A percentile compares a stretch with the other conserved stretches of the same genome.
These are phyloP conservation scores for Frankliniella intonsa DNA, from an alignment of 2,888 invertebrate genomes.

Conservation along the genomic window DNA sequence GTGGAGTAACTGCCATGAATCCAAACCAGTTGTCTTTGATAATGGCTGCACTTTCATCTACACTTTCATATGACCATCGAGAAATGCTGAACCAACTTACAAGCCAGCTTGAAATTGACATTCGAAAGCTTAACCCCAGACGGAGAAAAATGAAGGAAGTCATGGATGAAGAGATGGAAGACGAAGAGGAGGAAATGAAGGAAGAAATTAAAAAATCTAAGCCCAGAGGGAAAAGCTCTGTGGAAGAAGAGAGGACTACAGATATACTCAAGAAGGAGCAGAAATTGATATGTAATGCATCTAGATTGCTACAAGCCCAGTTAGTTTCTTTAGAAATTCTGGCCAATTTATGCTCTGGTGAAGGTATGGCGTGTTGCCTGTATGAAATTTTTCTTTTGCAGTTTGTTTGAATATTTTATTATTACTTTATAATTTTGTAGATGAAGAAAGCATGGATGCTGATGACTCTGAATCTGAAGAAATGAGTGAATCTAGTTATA, in stretches of 20 bases:
- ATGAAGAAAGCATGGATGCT: constrained; percentile 43
- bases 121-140: neutral
- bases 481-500: constrained; percentile 7
- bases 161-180: neutral
- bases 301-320: constrained; percentile 61
- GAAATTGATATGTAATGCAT: constrained; percentile 49
- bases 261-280: constrained; percentile 42
- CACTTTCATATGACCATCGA: constrained; percentile 55
- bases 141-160: neutral
- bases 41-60: constrained; percentile 51
- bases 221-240: neutral
- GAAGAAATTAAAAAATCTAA: neutral
- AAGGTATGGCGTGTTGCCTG: constrained; percentile 50
- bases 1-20: neutral
- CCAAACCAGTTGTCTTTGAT: neutral
- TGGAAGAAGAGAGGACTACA: neutral
- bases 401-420: neutral
- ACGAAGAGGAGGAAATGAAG: neutral
- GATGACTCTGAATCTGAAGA: constrained; percentile 46
- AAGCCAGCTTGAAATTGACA: constrained; percentile 41
- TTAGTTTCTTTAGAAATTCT: constrained; percentile 65
- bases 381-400: constrained; percentile 13
- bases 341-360: constrained; percentile 64
- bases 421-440: constrained; percentile 31
- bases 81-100: constrained; percentile 50